Base-by-base conservation (phyloP, 53 echinoderm and acorn worm species). In the Astropecten irregularis region DNA sequence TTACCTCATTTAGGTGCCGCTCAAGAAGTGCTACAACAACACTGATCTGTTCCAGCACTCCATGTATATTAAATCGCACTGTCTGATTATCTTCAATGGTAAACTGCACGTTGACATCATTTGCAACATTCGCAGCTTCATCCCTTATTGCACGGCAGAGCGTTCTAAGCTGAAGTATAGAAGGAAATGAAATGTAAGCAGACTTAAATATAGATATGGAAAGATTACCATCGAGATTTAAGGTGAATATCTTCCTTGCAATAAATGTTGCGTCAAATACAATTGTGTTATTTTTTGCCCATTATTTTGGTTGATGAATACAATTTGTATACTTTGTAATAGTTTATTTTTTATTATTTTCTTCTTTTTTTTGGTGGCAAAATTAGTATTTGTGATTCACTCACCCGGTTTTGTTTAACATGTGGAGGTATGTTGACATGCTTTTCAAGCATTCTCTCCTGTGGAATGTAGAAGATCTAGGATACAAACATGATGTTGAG, bases 81-180 rank as follows among this genome's bases (percentile, higher is more conserved):
- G 95, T 95, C 48, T 76, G 71, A 61, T 95, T 95, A 9, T 76
- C 83, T 13, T 63, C 61, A 22, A 91, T 73, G 2, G 71, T 71
- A 60, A 85, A 87, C 32, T 83, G 48, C 26, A 95, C 30, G 16
- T 54, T 73, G 11, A 82, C 51, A 0, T 48, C 60, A n/a, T n/a
- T n/a, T n/a, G n/a, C n/a, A n/a, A n/a, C n/a, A 65, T 74, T 59
- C 14, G 39, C 73, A 27, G 83, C 72, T 50, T 89, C 85, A 3
- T n/a, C 35, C 35, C 25, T 52, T 25, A 92, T 89, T 0, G 89
- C 89, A 19, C 30, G 56, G 42, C 89, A 89, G 30, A 86, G 72
- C 18, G 83, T 69, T 40, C 66, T 31, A 22, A 92, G 85, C 86
- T 92, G 36, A 9, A 79, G 28, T 16, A 11, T 14, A 31, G 56